A percentile compares a stretch with the other conserved stretches of the same genome.
These are phyloP conservation scores for Neoaliturus tenellus DNA, from an alignment of 2,888 invertebrate genomes.

Conservation along the genomic window DNA sequence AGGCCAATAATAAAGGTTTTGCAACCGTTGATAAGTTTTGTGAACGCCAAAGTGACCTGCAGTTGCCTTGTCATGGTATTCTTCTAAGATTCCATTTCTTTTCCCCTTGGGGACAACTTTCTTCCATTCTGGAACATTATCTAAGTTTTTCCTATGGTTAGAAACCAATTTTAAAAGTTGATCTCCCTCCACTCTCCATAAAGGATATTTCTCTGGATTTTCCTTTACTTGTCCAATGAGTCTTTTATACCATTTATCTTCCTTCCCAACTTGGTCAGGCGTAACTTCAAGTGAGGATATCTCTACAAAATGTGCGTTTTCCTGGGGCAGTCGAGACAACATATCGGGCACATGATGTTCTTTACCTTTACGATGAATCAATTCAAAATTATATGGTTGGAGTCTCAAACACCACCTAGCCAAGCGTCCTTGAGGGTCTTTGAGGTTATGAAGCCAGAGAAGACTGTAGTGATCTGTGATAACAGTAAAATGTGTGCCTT, in stretches of 20 bases:
- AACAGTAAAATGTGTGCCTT: slow-evolving; percentile 61
- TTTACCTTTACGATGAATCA: slow-evolving; percentile 36
- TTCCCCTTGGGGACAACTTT: background rate
- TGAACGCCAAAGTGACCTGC: slow-evolving; percentile 39
- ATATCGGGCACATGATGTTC: slow-evolving; percentile 40
- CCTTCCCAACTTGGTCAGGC: background rate
- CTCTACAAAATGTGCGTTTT: background rate
- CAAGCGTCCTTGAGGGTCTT: slow-evolving; percentile 58
- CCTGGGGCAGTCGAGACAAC: slow-evolving; percentile 7
- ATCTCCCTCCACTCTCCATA: background rate
- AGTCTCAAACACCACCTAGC: slow-evolving; percentile 64
- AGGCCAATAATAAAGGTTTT: slow-evolving; percentile 38
- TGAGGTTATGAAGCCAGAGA: slow-evolving; percentile 61
- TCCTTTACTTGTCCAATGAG: background rate
- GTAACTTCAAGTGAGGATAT: too few species aligned
- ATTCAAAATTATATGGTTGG: slow-evolving; percentile 42
- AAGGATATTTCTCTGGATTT: background rate
- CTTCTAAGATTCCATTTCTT: background rate
- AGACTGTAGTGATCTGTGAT: too few species aligned
- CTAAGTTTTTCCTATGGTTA: background rate
- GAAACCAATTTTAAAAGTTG: background rate
- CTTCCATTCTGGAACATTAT: slow-evolving; percentile 5
- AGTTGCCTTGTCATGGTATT: slow-evolving; percentile 30
- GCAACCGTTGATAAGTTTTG: slow-evolving; percentile 18
- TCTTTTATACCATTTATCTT: slow-evolving; percentile 24